A percentile compares a stretch with the other conserved stretches of the same genome.
phyloP scores from a whole-genome alignment of 2,888 invertebrate genomes.

The Plebejus argus region DNA sequence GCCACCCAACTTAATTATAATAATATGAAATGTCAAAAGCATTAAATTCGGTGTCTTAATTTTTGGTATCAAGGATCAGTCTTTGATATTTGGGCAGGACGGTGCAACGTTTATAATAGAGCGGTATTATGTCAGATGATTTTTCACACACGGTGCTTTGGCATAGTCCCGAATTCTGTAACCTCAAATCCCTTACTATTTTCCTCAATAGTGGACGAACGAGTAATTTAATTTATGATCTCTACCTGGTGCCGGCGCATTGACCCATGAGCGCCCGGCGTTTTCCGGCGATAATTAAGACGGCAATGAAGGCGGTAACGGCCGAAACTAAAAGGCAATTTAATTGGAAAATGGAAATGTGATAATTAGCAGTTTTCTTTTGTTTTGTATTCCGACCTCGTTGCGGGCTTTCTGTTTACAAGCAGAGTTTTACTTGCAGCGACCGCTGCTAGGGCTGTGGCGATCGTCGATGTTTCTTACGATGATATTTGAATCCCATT shows the following conservation, averaged over 20 bases:
- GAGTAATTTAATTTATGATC: background rate
- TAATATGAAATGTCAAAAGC: too few relatives aligned
- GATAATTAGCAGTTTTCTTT: conserved; percentile 27
- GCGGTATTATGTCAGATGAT: too few relatives aligned
- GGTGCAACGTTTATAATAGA: too few relatives aligned
- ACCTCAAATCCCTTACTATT: background rate
- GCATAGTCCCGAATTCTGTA: background rate
- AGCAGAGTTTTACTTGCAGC: background rate
- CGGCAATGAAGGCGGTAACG: background rate
- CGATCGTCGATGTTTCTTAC: background rate
- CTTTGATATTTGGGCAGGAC: background rate
- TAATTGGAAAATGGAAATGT: conserved; percentile 28
- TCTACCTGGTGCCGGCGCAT: background rate
- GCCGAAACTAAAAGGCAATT: conserved; percentile 18
- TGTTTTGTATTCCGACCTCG: conserved; percentile 16
- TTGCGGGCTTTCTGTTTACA: background rate
- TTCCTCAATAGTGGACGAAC: background rate
- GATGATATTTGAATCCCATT: background rate
- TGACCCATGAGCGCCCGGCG: background rate
- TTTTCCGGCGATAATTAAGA: background rate
- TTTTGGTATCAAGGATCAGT: conserved; percentile 32
- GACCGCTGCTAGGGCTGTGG: background rate
- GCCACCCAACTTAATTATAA: too few relatives aligned
- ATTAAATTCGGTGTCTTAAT: too few relatives aligned
- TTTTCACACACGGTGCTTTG: background rate